phyloP scores from a whole-genome alignment of 2,113 vertebrate species.

The Takifugu flavidus region DNA sequence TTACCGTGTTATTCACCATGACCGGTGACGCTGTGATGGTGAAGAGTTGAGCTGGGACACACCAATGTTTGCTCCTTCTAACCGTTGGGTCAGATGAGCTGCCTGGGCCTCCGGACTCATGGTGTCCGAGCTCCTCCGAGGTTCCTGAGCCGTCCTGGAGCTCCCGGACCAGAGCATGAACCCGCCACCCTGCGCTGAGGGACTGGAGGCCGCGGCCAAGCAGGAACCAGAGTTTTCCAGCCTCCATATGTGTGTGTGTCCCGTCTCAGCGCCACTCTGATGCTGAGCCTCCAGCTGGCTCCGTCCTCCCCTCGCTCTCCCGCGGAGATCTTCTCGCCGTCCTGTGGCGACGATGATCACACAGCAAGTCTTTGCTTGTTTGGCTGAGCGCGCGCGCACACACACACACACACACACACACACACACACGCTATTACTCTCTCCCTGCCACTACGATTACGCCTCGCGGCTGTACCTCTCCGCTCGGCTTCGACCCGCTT shows the following conservation, averaged over 20 bases:
- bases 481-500: constrained; percentile 3
- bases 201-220: no score
- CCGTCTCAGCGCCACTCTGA: neutral
- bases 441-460: constrained; percentile 7
- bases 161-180: no score
- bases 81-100: no score
- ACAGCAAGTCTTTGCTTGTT: constrained; percentile 28
- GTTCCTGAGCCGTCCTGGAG: neutral
- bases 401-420: neutral
- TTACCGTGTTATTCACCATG: no score
- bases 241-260: neutral
- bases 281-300: constrained; percentile 43
- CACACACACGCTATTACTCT: neutral
- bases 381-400: neutral
- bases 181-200: no score
- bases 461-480: constrained; percentile 1
- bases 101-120: no score
- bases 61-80: no score
- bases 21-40: no score
- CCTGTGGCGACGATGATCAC: constrained; percentile 44
- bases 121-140: no score
- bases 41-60: no score
- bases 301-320: constrained; percentile 37
- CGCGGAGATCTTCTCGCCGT: constrained; percentile 6
- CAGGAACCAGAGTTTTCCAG: neutral